Conservation (phyloP, 2,797 vertebrate genomes). For the Avahi laniger region DNA sequence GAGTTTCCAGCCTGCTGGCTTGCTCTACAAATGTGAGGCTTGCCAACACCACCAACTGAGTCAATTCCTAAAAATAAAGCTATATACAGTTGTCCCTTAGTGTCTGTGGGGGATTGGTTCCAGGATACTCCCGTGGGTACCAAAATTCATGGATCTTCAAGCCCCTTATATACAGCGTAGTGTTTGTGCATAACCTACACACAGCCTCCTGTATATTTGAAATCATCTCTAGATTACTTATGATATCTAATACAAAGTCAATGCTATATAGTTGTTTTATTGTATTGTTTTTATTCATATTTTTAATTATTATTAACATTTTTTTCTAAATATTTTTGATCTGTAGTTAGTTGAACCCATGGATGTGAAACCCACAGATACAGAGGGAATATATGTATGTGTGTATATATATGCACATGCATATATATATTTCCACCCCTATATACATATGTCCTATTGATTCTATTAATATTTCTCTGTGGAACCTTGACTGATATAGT, state of each 20-base stretch:
- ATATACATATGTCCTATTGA: background rate
- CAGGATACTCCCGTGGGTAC: background rate
- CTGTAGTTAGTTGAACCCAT: background rate
- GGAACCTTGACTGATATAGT: background rate
- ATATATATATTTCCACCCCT: background rate
- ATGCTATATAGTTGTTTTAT: background rate
- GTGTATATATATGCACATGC: no score
- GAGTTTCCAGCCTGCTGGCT: background rate
- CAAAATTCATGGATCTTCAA: background rate
- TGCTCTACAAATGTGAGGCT: background rate
- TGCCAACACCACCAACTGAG: background rate
- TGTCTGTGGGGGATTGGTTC: background rate
- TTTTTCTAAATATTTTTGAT: background rate
- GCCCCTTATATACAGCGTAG: background rate
- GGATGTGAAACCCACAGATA: background rate
- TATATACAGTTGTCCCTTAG: background rate
- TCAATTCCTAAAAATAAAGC: background rate
- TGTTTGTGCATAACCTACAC: background rate
- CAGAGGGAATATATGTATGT: background rate
- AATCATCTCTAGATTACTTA: background rate
- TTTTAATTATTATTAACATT: background rate
- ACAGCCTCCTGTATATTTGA: background rate
- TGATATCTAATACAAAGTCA: background rate
- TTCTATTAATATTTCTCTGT: background rate
- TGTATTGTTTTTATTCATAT: background rate